Conservation (phyloP, 2,888 invertebrate species). For the Lamellibrachia satsuma region DNA sequence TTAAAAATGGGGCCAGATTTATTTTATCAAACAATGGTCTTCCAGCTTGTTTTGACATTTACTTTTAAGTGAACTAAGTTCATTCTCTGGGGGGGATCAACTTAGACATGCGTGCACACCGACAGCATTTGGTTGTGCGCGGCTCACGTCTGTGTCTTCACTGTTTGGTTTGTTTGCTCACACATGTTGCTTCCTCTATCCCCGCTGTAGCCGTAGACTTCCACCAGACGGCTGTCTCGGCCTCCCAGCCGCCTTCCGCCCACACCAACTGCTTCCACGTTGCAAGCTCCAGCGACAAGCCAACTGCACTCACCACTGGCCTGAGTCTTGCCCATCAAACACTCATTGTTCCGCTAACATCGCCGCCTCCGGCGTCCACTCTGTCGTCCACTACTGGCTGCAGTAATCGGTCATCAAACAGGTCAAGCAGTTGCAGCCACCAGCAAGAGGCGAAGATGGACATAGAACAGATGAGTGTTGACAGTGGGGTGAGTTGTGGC, state of each 20-base stretch:
- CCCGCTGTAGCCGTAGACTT: conserved; percentile 17
- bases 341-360: neutral
- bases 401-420: neutral
- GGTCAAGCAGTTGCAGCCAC: neutral
- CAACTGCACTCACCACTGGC: neutral
- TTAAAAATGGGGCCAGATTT: too few relatives aligned
- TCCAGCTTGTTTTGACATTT: neutral
- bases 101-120: neutral
- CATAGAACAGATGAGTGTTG: neutral
- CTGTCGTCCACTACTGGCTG: neutral
- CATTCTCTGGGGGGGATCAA: neutral
- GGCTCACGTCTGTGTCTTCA: neutral
- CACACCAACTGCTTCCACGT: neutral
- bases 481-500: conserved; percentile 5
- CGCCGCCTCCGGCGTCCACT: neutral
- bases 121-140: neutral
- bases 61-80: neutral
- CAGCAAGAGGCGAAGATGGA: neutral
- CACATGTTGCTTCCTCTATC: conserved; percentile 12
- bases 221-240: neutral
- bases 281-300: neutral
- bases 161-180: conserved; percentile 11
- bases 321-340: neutral
- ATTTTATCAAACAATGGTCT: neutral
- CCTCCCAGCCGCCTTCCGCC: neutral